These are phyloP conservation scores for Zoroaster sp. DNA, from an alignment of 53 echinoderm and acorn worm genomes.

Conservation along the genomic window DNA sequence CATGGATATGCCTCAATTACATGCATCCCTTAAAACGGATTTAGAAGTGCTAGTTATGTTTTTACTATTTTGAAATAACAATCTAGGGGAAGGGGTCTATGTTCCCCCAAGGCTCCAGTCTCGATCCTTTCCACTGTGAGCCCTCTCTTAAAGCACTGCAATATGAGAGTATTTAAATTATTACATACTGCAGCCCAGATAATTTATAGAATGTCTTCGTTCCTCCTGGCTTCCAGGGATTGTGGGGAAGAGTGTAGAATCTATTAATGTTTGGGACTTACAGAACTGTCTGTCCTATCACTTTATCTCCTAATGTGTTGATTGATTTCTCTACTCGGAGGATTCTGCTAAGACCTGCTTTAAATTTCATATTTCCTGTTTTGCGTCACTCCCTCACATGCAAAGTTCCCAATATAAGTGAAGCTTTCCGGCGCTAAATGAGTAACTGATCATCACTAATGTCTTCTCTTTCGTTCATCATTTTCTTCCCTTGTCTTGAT, in stretches of 20 bases:
- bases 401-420: slow-evolving; percentile 11
- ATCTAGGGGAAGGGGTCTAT: not conserved
- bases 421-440: slow-evolving; percentile 31
- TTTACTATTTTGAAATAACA: not conserved
- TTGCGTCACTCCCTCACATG: not conserved
- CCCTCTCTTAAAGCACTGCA: not conserved
- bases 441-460: slow-evolving; percentile 9
- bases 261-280: no score
- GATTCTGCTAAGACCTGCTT: not conserved
- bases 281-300: not conserved
- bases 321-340: not conserved
- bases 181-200: not conserved
- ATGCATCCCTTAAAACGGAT: no score
- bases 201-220: not conserved
- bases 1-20: no score
- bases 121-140: not conserved
- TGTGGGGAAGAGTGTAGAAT: not conserved
- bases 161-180: no score
- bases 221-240: not conserved
- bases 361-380: slow-evolving; percentile 39
- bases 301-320: not conserved
- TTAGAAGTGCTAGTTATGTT: not conserved
- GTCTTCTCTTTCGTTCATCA: not conserved
- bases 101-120: not conserved
- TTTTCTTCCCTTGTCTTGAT: not conserved